These are phyloP conservation scores for Hestina assimilis DNA, from an alignment of 1,140 invertebrate species.

Conservation along the genomic window DNA sequence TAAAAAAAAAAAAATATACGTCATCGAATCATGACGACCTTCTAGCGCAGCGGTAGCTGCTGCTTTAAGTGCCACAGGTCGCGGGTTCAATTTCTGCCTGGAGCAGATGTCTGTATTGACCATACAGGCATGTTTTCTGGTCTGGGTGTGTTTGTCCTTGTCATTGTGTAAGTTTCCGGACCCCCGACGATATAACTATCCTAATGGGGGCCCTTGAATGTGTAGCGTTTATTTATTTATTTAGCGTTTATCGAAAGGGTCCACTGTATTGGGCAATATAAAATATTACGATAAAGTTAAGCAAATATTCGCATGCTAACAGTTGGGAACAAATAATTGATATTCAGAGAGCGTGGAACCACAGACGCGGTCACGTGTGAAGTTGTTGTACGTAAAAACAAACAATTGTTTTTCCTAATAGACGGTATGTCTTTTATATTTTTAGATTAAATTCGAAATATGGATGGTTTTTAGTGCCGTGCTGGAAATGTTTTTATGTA, in stretches of 20 bases:
- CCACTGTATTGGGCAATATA: neutral
- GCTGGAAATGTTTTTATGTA: neutral
- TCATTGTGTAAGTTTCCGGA: too few relatives aligned
- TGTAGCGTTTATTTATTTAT: neutral
- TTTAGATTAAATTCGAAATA: neutral
- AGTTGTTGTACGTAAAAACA: constrained; percentile 26
- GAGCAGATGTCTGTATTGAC: too few relatives aligned
- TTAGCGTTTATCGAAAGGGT: neutral
- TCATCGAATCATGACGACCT: too few relatives aligned
- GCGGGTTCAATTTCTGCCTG: too few relatives aligned
- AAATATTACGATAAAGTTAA: constrained; percentile 4
- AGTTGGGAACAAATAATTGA: constrained; percentile 27
- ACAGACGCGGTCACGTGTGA: constrained; percentile 27
- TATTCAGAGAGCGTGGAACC: constrained; percentile 27
- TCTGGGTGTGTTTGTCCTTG: too few relatives aligned
- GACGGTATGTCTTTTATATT: neutral
- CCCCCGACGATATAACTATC: too few relatives aligned
- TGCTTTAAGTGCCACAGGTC: too few relatives aligned
- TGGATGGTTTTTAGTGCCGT: neutral
- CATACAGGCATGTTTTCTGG: too few relatives aligned
- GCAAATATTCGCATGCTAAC: constrained; percentile 4
- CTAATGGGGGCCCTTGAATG: too few relatives aligned
- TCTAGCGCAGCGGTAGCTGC: too few relatives aligned
- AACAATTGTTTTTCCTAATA: constrained; percentile 25
- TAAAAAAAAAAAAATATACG: too few relatives aligned